Base-by-base conservation (phyloP, 2,888 invertebrate species). In the Ophion ventricosus region DNA sequence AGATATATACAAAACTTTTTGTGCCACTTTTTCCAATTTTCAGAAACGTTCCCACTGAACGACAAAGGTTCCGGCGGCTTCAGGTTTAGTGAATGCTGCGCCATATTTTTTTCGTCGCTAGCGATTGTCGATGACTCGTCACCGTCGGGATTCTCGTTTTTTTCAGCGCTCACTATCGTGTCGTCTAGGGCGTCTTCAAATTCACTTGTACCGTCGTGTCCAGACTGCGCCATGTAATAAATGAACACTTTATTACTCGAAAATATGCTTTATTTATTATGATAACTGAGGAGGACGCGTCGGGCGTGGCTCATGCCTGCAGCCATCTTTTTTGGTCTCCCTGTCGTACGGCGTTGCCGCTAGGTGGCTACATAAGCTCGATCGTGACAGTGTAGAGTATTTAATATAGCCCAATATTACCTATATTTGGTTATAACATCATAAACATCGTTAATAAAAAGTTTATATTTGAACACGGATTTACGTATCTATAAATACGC, bases 21-120 rank as follows among this genome's bases (percentile, higher is more conserved):
- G 69, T 72, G 76, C 83, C 88, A 89, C 82, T 83, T 85, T 70
- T 82, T 78, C 89, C 88, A 90, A 57, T 88, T 88, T 80, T 90
- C 89, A 14, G 76, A 73, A 0, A 87, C 23, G 54, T 87, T 87
- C 0, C 87, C 85, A n/a, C 83, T 82, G 56, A 87, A 85, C 0
- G 82, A 83, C 1, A 85, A 43, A 0, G 80, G 61, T n/a, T 69
- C 54, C 35, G 86, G 86, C 61, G 86, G 85, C 20, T 74, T 78
- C n/a, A 77, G n/a, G 56, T 75, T 75, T 1, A 75, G 35, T 0
- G 20, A 20, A 1, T 57, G 54, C 56, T 64, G 64, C 54, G 66
- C 64, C 64, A 64, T 75, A 0, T 56, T 35, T 1, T 64, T 56
- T 56, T 64, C 49, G 63, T 75, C 54, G 3, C 14, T n/a, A 0